A percentile compares a stretch with the other conserved stretches of the same genome.
Conservation (phyloP, 2,888 invertebrate species). For the Malthinus flaveolus region DNA sequence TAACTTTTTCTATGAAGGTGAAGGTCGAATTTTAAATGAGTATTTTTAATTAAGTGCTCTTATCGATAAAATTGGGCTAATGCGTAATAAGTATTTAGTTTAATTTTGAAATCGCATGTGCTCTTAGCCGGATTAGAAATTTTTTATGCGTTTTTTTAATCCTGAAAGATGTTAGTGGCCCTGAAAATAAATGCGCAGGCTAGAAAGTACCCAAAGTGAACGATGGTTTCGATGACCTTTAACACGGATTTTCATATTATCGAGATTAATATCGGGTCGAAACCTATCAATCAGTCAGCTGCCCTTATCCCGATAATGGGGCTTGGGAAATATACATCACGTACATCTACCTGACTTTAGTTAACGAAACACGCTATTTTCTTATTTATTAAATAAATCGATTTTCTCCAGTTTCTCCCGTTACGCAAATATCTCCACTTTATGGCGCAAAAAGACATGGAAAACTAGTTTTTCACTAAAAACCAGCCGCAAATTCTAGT, state of each 20-base stretch:
- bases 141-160: too few relatives aligned
- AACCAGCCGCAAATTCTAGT: too few relatives aligned
- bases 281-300: conserved; percentile 19
- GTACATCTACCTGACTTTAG: conserved; percentile 10
- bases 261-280: conserved; percentile 15
- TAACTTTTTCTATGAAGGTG: too few relatives aligned
- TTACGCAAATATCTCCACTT: too few relatives aligned
- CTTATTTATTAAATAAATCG: conserved; percentile 18
- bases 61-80: too few relatives aligned
- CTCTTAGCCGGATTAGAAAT: too few relatives aligned
- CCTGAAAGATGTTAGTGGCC: conserved; percentile 6
- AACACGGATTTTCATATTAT: conserved; percentile 7
- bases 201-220: conserved; percentile 9
- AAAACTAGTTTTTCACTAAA: not conserved
- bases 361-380: conserved; percentile 22
- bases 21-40: too few relatives aligned
- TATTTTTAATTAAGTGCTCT: too few relatives aligned
- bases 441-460: not conserved
- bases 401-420: conserved; percentile 12
- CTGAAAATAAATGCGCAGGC: conserved; percentile 3
- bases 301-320: conserved; percentile 19
- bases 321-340: conserved; percentile 10
- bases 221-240: conserved; percentile 22
- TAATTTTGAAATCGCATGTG: too few relatives aligned
- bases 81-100: too few relatives aligned